Conservation (phyloP, 2,113 vertebrate species). For the Dasyornis broadbenti region DNA sequence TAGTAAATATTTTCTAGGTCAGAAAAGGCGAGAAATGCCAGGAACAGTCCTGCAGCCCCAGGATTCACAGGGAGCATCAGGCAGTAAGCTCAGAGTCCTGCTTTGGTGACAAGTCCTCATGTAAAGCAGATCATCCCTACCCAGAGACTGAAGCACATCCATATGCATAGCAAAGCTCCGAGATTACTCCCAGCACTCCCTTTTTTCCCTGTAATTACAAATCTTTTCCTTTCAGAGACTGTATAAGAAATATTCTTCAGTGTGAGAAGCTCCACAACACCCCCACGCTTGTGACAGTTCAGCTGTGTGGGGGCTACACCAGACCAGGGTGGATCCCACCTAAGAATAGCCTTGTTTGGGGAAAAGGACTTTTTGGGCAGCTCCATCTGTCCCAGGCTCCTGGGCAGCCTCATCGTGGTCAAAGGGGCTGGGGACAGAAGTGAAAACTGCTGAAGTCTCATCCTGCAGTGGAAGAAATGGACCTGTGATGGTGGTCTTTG, state of each 20-base stretch:
- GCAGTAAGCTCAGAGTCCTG: conserved; percentile 43
- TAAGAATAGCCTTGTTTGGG: background rate
- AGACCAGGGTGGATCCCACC: background rate
- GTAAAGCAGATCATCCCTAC: conserved; percentile 55
- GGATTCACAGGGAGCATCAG: background rate
- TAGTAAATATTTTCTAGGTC: conserved; percentile 30
- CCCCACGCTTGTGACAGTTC: background rate
- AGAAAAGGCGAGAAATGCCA: background rate
- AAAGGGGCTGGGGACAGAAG: background rate
- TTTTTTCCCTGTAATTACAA: conserved; percentile 36
- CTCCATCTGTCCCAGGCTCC: background rate
- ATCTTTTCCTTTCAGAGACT: conserved; percentile 16
- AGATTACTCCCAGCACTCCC: conserved; percentile 47
- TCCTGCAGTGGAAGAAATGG: background rate
- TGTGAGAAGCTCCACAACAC: background rate
- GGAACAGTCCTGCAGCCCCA: background rate
- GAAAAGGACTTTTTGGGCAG: background rate
- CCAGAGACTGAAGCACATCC: conserved; percentile 44
- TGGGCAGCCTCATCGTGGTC: rapidly evolving
- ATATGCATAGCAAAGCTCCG: conserved; percentile 35
- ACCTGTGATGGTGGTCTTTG: background rate
- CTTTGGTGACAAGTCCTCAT: conserved; percentile 41
- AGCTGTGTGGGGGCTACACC: background rate
- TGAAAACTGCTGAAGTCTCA: background rate
- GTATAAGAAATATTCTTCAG: background rate